phyloP scores from a whole-genome alignment of 2,888 invertebrate species.

The Pollenia angustigena region DNA sequence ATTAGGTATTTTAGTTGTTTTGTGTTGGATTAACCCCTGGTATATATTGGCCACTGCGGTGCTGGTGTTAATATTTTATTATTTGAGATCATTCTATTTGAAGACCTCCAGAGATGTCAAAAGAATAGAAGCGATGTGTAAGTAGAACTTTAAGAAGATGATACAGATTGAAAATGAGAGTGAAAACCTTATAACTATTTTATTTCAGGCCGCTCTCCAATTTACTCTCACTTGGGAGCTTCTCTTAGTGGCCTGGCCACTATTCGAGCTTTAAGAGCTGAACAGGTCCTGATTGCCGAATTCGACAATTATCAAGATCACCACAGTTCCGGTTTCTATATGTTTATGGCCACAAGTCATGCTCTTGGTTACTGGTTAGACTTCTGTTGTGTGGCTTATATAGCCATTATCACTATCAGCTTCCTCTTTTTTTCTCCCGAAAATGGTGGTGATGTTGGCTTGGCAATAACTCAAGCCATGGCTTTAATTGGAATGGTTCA shows the following conservation, averaged over 20 bases:
- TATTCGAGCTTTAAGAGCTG: conserved; percentile 94
- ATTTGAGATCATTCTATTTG: conserved; percentile 90
- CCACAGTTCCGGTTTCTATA: conserved; percentile 96
- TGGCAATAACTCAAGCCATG: conserved; percentile 93
- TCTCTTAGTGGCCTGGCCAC: conserved; percentile 95
- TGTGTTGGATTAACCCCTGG: conserved; percentile 90
- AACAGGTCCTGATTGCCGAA: conserved; percentile 90
- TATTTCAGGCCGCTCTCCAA: conserved; percentile 91
- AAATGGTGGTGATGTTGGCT: conserved; percentile 90
- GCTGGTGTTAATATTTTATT: conserved; percentile 89
- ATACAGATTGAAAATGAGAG: too few relatives aligned
- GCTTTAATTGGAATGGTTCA: conserved; percentile 88
- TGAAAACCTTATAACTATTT: neutral
- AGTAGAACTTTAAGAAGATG: conserved; percentile 82
- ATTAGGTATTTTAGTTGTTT: conserved; percentile 91
- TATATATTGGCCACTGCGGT: conserved; percentile 89
- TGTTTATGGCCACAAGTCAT: conserved; percentile 95
- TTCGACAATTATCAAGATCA: conserved; percentile 93
- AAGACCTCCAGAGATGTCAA: conserved; percentile 92
- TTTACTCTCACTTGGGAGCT: conserved; percentile 96
- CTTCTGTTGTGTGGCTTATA: conserved; percentile 93
- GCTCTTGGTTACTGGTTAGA: conserved; percentile 98
- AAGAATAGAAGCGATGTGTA: conserved; percentile 91
- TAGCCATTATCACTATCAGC: conserved; percentile 93
- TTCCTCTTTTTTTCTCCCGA: conserved; percentile 89